Evolutionary conservation across 2,113 vertebrate species (phyloP).

Genomic region (Connochaetes taurinus): DNA sequence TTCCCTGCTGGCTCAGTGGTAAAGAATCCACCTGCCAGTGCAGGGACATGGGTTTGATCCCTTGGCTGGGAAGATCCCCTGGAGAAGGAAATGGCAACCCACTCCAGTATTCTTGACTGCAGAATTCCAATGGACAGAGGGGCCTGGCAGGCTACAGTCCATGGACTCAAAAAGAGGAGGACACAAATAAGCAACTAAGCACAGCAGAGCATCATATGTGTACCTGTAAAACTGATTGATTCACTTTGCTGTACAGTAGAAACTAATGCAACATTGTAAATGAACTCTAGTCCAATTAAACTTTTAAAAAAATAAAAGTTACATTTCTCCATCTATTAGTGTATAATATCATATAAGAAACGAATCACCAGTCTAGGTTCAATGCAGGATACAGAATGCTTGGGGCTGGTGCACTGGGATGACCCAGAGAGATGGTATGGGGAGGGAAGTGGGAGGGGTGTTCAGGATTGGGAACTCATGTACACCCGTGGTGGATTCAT

Average conservation of each 20-base stretch:
- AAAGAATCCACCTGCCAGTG: neutral
- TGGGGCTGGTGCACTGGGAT: too few species aligned
- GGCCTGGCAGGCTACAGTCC: neutral
- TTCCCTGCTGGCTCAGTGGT: neutral
- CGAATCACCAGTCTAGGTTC: too few species aligned
- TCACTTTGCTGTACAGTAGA: neutral
- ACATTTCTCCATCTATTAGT: too few species aligned
- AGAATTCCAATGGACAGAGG: neutral
- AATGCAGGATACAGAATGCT: too few species aligned
- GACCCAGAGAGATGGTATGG: too few species aligned
- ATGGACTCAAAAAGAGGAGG: rapidly evolving
- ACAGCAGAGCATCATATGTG: neutral
- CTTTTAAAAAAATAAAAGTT: neutral
- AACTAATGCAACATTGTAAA: neutral
- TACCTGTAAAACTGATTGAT: neutral
- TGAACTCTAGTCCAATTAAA: neutral
- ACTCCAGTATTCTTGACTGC: neutral
- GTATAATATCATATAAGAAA: too few species aligned
- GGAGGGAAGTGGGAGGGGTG: too few species aligned
- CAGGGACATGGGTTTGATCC: neutral
- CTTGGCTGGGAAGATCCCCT: neutral
- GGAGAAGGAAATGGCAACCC: neutral
- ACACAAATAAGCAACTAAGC: neutral
- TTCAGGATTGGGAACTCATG: too few species aligned
- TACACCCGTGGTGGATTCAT: too few species aligned